Percentiles rank a stretch among this genome's conserved stretches.
Conservation (phyloP, 1,140 invertebrate species). For the Papilio polytes region DNA sequence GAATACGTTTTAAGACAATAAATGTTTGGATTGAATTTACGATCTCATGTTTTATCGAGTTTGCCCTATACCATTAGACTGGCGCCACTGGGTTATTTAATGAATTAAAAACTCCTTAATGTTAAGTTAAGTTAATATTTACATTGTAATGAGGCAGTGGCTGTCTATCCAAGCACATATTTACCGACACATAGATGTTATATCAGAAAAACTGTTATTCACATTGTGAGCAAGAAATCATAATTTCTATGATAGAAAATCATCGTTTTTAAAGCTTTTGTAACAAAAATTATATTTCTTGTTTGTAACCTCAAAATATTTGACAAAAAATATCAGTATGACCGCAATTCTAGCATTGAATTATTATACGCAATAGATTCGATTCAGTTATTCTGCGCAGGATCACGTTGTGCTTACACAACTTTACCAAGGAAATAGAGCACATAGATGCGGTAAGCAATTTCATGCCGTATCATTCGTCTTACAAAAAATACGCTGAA, state of each 20-base stretch:
- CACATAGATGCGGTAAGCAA: constrained; percentile 61
- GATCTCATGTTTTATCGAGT: constrained; percentile 49
- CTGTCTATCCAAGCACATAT: no score
- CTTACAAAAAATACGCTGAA: constrained; percentile 41
- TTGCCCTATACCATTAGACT: background rate
- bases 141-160: no score
- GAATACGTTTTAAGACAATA: constrained; percentile 45
- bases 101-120: background rate
- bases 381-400: constrained; percentile 57
- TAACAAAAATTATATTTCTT: background rate
- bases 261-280: background rate
- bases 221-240: background rate
- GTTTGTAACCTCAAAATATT: background rate
- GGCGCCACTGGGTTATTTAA: background rate
- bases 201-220: background rate
- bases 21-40: constrained; percentile 25
- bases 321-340: constrained; percentile 19
- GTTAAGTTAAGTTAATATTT: no score
- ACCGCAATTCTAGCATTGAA: constrained; percentile 37
- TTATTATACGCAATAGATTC: constrained; percentile 59
- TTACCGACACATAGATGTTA: no score
- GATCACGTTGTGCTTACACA: constrained; percentile 64
- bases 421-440: constrained; percentile 63
- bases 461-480: constrained; percentile 47
- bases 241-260: background rate